These are phyloP conservation scores for Apodemus agrarius DNA, from an alignment of 2,797 vertebrate genomes.

Conservation along the genomic window DNA sequence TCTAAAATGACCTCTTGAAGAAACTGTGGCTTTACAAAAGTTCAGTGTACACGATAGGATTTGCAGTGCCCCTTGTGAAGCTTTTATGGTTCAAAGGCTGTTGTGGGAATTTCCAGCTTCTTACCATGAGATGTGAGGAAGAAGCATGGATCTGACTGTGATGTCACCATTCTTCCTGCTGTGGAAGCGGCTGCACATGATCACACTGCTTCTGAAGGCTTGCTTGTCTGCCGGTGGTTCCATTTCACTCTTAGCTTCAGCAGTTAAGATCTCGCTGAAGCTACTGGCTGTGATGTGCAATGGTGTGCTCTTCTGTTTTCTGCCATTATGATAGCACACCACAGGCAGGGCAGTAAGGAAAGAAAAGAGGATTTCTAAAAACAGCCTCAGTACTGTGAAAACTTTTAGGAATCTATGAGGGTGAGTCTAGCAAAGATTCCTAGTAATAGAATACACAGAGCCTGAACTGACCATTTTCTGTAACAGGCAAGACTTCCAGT, in stretches of 20 bases:
- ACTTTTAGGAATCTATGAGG: not conserved
- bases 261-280: not conserved
- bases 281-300: not conserved
- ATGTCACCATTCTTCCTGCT: not conserved
- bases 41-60: not conserved
- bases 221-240: not conserved
- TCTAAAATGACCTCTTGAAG: not conserved
- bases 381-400: not conserved
- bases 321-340: not conserved
- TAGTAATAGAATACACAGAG: not conserved
- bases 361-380: not conserved
- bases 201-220: not conserved
- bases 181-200: no score
- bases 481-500: not conserved
- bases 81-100: not conserved
- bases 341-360: no score
- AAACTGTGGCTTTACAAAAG: not conserved
- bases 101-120: conserved; percentile 22
- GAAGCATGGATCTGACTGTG: not conserved
- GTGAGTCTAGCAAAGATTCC: not conserved
- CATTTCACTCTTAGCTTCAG: not conserved
- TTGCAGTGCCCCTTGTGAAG: conserved; percentile 22
- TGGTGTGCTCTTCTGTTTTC: not conserved
- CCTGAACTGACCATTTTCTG: not conserved
- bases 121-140: not conserved